Conservation (phyloP, 2,797 vertebrate species). For the Manis javanica region DNA sequence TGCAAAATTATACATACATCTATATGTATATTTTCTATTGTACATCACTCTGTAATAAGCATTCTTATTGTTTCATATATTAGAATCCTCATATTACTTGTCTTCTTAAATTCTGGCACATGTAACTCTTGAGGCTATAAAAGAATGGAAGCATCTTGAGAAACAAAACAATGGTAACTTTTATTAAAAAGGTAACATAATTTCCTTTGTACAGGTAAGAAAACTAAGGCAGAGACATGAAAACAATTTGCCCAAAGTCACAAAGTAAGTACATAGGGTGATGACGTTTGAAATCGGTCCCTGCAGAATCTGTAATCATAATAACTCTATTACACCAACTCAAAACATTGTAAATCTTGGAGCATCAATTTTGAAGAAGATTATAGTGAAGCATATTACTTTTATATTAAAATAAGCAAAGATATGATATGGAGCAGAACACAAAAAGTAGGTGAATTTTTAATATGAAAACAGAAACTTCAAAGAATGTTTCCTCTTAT, state of each 20-base stretch:
- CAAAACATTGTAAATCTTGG: not conserved
- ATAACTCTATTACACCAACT: not conserved
- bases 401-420: constrained; percentile 64
- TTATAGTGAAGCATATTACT: constrained; percentile 32
- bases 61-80: not conserved
- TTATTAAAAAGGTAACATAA: not conserved
- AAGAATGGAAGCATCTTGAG: not conserved
- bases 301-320: not conserved
- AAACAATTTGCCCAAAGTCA: not conserved
- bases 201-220: not conserved
- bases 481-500: constrained; percentile 73
- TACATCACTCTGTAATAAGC: not conserved
- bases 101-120: not conserved
- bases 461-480: constrained; percentile 33
- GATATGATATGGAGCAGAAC: constrained; percentile 32
- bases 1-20: not conserved
- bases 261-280: not conserved
- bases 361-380: constrained; percentile 50
- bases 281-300: not conserved
- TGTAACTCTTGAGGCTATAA: not conserved
- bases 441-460: constrained; percentile 55
- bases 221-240: not conserved
- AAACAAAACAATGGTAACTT: not conserved
- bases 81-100: not conserved
- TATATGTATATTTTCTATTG: not conserved